Percentiles rank a stretch among this genome's conserved stretches.
Conservation (phyloP, 2,113 vertebrate genomes). For the Phylloscopus whistleri region DNA sequence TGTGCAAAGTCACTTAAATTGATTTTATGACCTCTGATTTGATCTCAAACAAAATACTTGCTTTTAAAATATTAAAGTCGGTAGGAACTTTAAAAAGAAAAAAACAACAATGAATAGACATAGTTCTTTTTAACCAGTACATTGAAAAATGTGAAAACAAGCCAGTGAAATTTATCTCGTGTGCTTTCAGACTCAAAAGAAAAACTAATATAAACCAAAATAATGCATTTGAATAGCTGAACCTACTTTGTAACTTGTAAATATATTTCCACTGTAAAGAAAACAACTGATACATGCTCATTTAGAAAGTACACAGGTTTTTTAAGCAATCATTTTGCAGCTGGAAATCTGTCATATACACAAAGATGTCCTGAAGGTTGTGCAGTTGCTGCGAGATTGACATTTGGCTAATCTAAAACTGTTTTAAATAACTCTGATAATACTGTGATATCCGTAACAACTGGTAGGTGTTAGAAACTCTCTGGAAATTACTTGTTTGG, state of each 20-base stretch:
- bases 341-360: not conserved
- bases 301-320: not conserved
- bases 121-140: not conserved
- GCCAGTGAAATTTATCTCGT: not conserved
- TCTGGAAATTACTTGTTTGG: constrained; percentile 9
- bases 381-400: constrained; percentile 26
- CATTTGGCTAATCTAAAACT: constrained; percentile 59
- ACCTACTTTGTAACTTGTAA: not conserved
- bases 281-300: not conserved
- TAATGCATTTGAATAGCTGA: not conserved
- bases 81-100: not conserved
- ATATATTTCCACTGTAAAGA: not conserved
- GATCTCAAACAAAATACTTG: not conserved
- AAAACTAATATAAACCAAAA: not conserved
- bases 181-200: not conserved
- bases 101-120: rapidly evolving
- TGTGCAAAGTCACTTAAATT: not conserved
- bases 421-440: constrained; percentile 52
- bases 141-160: not conserved
- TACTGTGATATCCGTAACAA: constrained; percentile 31
- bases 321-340: not conserved
- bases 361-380: constrained; percentile 38
- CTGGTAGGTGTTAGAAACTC: constrained; percentile 43
- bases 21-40: not conserved
- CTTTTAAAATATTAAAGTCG: not conserved